Evolutionary conservation across 2,888 invertebrate species (phyloP), one percentile per base, ranked within the genome.

Genomic region (Tuberolachnus salignus): DNA sequence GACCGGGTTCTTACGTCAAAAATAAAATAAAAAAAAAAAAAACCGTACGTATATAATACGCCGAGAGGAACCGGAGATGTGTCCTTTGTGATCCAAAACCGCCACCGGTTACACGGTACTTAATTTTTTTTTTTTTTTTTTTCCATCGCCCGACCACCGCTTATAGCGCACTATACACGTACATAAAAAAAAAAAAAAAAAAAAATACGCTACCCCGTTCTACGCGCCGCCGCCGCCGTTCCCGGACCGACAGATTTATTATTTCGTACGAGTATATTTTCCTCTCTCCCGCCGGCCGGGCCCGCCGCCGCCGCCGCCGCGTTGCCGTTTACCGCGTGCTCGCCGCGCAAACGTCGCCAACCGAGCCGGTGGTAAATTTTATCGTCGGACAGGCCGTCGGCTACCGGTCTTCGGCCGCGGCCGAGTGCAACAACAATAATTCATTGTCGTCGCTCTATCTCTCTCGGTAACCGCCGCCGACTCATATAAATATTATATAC

Each of bases 21-120:
- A 19, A 23, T 4, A 46, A 71, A 23, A 59, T 16, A 23, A 61
- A 16, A 19, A 19, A 53, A 23, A 46, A 26, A 49, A 46, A 66
- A 51, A 59, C 46, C 59, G 26, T 4, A 51, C 23, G 49, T 1
- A n/a, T 13, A 6, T 8, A 46, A 1, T 21, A 26, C 46, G 49
- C n/a, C 8, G 26, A 55, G 26, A 55, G 66, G 59, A 78, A 59
- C 75, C 75, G 67, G 67, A 67, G 11, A 44, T 44, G 71, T 72
- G 75, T 78, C 67, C 75, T 78, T 78, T 78, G 75, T 78, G 66
- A 67, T 78, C 75, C 46, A 49, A 78, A 69, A 78, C 75, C 75
- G 75, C 75, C 75, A 78, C 75, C 75, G 75, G 75, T 67, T 59
- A 59, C 67, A 49, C 66, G 51, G 73, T 63, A 59, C 75, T 67